Percentiles rank a stretch among this genome's conserved stretches.
phyloP scores from a whole-genome alignment of 2,113 vertebrate species.

The Hyla sarda region DNA sequence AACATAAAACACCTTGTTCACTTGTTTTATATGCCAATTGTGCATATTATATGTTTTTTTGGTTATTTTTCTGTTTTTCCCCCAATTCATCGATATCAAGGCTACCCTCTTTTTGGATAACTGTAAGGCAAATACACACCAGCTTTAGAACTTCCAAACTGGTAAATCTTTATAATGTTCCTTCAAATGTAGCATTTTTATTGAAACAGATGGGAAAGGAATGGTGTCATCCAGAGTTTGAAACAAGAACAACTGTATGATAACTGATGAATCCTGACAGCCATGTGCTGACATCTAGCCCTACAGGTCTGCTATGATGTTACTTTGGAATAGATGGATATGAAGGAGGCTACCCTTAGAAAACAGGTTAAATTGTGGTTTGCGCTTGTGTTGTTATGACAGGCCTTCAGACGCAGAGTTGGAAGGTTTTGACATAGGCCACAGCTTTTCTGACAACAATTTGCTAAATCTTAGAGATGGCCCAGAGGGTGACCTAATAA shows the following conservation, averaged over 20 bases:
- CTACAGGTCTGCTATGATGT: not conserved
- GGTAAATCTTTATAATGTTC: not conserved
- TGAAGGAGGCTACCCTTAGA: not conserved
- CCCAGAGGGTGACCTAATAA: not conserved
- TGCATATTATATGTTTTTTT: too few species aligned
- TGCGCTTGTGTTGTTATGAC: not conserved
- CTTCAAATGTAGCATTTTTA: not conserved
- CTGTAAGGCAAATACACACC: not conserved
- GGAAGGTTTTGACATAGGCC: conserved; percentile 5
- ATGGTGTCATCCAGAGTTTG: not conserved
- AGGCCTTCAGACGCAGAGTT: not conserved
- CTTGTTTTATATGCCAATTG: too few species aligned
- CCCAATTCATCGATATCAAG: not conserved
- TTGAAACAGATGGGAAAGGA: not conserved
- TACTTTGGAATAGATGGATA: not conserved
- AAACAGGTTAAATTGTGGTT: not conserved
- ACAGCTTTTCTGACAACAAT: conserved; percentile 11
- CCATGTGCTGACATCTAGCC: not conserved
- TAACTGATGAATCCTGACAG: not conserved
- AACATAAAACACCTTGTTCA: too few species aligned
- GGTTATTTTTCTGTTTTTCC: too few species aligned
- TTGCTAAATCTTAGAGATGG: not conserved
- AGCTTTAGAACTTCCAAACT: not conserved
- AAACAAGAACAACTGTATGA: not conserved
- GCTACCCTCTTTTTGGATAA: not conserved